These are phyloP conservation scores for Lagothrix lagotricha DNA, from an alignment of 2,797 vertebrate species.

Conservation along the genomic window DNA sequence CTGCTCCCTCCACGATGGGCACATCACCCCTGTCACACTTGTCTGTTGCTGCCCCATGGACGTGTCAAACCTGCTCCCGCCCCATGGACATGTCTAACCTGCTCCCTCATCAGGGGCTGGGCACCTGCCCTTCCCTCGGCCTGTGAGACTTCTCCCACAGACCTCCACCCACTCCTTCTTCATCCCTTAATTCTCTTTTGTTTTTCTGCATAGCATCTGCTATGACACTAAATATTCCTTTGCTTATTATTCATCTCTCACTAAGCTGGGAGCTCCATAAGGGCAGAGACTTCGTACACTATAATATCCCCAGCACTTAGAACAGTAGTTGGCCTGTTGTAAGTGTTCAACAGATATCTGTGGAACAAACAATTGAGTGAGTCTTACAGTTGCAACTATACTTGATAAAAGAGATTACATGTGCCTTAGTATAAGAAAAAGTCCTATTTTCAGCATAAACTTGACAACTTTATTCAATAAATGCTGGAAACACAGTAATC, in stretches of 20 bases:
- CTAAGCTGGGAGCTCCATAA: not conserved
- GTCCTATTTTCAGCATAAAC: not conserved
- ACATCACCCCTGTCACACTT: not conserved
- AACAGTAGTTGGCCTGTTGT: not conserved
- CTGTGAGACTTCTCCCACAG: not conserved
- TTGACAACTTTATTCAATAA: conserved; percentile 20
- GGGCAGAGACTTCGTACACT: not conserved
- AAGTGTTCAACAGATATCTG: not conserved
- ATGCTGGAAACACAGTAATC: not conserved
- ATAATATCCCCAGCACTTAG: not conserved
- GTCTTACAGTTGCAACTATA: not conserved
- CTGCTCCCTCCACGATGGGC: no score
- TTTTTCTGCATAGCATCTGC: not conserved
- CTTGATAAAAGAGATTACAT: not conserved
- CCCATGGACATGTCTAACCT: fast-evolving
- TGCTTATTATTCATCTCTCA: not conserved
- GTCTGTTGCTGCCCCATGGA: not conserved
- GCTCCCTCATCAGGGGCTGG: not conserved
- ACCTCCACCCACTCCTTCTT: not conserved
- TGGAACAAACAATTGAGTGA: not conserved
- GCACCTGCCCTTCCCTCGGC: not conserved
- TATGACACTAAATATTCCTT: not conserved
- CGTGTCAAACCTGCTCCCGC: fast-evolving
- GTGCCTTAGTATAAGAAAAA: not conserved
- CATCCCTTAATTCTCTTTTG: not conserved